A percentile compares a stretch with the other conserved stretches of the same genome.
Evolutionary conservation across 2,888 invertebrate species (phyloP).

Genomic region (Cheilosia variabilis): DNA sequence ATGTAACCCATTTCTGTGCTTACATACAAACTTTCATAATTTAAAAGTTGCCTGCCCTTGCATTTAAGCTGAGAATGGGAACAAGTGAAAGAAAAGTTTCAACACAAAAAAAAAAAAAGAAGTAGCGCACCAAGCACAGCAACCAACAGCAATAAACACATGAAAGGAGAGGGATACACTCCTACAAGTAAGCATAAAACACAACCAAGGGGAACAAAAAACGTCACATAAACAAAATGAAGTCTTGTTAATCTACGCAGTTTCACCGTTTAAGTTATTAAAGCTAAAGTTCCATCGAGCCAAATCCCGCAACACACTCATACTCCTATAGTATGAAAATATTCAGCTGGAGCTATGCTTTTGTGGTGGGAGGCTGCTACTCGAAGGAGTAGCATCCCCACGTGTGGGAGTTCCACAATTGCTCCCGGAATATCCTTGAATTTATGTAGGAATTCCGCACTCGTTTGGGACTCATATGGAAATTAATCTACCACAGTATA

Average conservation of each 20-base stretch:
- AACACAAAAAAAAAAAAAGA: slow-evolving; percentile 4
- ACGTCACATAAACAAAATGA: slow-evolving; percentile 56
- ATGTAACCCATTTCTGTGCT: slow-evolving; percentile 29
- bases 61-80: slow-evolving; percentile 27
- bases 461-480: slow-evolving; percentile 36
- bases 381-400: slow-evolving; percentile 10
- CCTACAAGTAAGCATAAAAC: not conserved
- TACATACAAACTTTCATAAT: slow-evolving; percentile 57
- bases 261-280: slow-evolving; percentile 64
- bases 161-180: slow-evolving; percentile 6
- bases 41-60: slow-evolving; percentile 56
- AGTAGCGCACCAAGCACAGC: not conserved
- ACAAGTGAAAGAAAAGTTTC: slow-evolving; percentile 57
- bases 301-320: not conserved
- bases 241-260: slow-evolving; percentile 67
- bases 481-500: slow-evolving; percentile 31
- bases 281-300: slow-evolving; percentile 62
- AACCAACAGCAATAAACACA: slow-evolving; percentile 12
- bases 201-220: slow-evolving; percentile 14
- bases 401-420: slow-evolving; percentile 44
- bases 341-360: slow-evolving; percentile 20
- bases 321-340: not conserved
- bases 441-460: slow-evolving; percentile 51
- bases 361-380: not conserved
- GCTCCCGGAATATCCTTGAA: slow-evolving; percentile 43